These are phyloP conservation scores for Cliona cf. orientalis DNA, from an alignment of 37 sponge, comb jelly and placozoan genomes.

Conservation along the genomic window DNA sequence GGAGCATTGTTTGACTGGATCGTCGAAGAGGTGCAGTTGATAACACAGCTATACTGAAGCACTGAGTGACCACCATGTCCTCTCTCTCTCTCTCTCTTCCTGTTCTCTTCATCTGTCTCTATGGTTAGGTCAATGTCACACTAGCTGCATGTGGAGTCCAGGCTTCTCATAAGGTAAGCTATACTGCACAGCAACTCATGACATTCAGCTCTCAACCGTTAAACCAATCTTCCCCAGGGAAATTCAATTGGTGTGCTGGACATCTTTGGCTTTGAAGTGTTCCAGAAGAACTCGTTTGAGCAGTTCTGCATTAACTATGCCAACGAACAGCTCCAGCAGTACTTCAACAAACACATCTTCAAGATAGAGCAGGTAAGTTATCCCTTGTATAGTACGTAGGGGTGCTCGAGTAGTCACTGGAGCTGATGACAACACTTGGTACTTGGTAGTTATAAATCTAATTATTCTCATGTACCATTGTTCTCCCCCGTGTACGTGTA, in stretches of 20 bases:
- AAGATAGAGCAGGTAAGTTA: slow-evolving; percentile 86
- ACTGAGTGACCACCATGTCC: neutral
- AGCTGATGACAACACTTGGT: too few species aligned
- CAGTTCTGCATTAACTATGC: slow-evolving; percentile 99
- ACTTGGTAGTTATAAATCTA: neutral
- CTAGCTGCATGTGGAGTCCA: slow-evolving; percentile 3
- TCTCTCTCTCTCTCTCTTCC: neutral
- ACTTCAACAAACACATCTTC: slow-evolving; percentile 98
- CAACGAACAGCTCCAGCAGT: slow-evolving; percentile 98
- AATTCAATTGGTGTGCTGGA: slow-evolving; percentile 94
- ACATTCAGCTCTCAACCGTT: too few species aligned
- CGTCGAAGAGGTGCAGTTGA: slow-evolving; percentile 66
- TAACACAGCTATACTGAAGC: neutral
- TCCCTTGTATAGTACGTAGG: too few species aligned
- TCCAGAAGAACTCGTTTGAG: slow-evolving; percentile 93
- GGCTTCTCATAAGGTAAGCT: slow-evolving; percentile 31
- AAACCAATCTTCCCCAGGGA: slow-evolving; percentile 21
- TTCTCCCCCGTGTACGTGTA: too few species aligned
- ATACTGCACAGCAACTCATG: too few species aligned
- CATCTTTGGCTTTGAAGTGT: slow-evolving; percentile 99
- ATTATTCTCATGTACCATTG: neutral
- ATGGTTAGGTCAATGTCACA: slow-evolving; percentile 28
- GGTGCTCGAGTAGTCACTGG: too few species aligned
- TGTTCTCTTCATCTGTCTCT: neutral
- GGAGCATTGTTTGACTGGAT: slow-evolving; percentile 97